Evolutionary conservation across 2,113 vertebrate genomes (phyloP), one percentile per base, ranked within the genome.

Genomic region (Caranx melampygus): DNA sequence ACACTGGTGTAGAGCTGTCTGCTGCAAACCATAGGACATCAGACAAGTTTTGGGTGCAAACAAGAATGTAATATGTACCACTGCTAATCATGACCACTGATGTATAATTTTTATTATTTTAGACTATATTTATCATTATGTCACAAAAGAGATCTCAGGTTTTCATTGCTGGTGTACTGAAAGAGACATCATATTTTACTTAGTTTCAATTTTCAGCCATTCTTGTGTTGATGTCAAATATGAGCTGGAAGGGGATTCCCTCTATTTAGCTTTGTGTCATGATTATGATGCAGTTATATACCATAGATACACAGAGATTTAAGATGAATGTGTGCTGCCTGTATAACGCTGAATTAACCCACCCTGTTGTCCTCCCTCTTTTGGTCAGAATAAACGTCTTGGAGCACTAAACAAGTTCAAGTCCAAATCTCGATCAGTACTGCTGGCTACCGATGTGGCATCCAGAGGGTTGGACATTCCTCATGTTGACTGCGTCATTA

Each of bases 361-460:
- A 18, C 9, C 66, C 34, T 3, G 0, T 73, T 4, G 49, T 34
- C 12, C 11, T 62, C 44, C 21, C 12, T 78, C 26, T 8, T 16
- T 33, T n/a, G 7, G 0, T 78, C 78, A 99, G 97, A 97, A 96
- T 81, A 99, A 99, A 86, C 96, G 97, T 40, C 91, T 99, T 0
- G 98, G 98, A 15, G 92, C 98, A 3, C 93, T 99, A 16, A 99
- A 99, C 92, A 99, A 99, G 85, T 99, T 99, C 91, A 99, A 99
- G 88, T 96, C 97, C 11, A 99, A 99, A 91, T 95, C 96, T 57
- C 97, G 98, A 3, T 99, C 97, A 0, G 96, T 99, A 83, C 95
- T 99, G 72, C 92, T 99, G 81, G 98, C 98, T 2, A 99, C 98
- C 3, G 98, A 99, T 33, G 98, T 99, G 84, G 98, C 98, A 3